A percentile compares a stretch with the other conserved stretches of the same genome.
These are phyloP conservation scores for Paraescarpia echinospica DNA, from an alignment of 1,140 invertebrate species.

Conservation along the genomic window DNA sequence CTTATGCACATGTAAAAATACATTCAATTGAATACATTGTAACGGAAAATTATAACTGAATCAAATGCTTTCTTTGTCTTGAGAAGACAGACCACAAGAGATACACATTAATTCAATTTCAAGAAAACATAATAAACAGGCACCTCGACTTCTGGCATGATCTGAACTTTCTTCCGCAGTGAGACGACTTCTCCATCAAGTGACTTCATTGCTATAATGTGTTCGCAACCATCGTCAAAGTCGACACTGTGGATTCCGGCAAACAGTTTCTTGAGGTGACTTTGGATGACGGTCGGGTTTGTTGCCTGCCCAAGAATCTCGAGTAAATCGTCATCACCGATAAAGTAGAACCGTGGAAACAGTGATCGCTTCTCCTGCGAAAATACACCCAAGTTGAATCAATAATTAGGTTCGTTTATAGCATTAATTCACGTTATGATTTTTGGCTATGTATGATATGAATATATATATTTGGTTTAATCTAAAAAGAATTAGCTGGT, in stretches of 20 bases:
- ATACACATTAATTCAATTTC: background rate
- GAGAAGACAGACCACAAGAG: no score
- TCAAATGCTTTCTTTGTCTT: background rate
- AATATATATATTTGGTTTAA: no score
- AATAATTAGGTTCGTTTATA: no score
- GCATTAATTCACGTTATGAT: no score
- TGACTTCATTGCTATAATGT: conserved; percentile 77
- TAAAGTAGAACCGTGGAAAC: conserved; percentile 94
- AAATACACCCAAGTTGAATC: conserved; percentile 13
- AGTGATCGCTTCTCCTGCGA: conserved; percentile 85
- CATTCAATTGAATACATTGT: no score
- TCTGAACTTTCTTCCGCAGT: conserved; percentile 74
- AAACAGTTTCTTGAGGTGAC: conserved; percentile 93
- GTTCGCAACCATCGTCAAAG: conserved; percentile 67
- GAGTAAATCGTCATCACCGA: conserved; percentile 94
- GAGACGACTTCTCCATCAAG: conserved; percentile 82
- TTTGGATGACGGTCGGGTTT: conserved; percentile 83
- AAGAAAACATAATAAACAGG: conserved; percentile 18
- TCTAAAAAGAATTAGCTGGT: no score
- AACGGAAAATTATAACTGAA: background rate
- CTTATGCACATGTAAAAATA: no score
- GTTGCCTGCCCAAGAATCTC: conserved; percentile 86
- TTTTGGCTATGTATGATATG: no score
- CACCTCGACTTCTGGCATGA: conserved; percentile 81
- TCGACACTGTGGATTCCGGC: conserved; percentile 73